A percentile compares a stretch with the other conserved stretches of the same genome.
Evolutionary conservation across 2,113 vertebrate species (phyloP).

Genomic region (Pogona vitticeps): DNA sequence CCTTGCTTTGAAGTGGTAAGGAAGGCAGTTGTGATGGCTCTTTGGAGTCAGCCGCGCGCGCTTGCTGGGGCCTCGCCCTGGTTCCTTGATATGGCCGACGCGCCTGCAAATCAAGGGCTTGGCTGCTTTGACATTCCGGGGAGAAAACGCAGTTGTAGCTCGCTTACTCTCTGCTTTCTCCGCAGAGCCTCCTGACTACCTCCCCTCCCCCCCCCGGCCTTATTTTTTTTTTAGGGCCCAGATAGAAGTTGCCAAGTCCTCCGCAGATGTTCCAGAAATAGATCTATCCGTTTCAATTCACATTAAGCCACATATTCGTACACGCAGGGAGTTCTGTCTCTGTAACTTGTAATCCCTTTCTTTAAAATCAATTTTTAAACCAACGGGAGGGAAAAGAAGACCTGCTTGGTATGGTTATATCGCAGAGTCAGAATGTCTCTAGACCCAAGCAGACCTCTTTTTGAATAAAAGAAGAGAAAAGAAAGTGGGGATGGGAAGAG

Average conservation of each 20-base stretch:
- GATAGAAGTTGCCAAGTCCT: conserved; percentile 27
- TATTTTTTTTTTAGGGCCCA: conserved; percentile 27
- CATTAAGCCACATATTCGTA: no score
- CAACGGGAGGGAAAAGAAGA: no score
- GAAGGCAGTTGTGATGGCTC: conserved; percentile 51
- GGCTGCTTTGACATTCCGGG: conserved; percentile 14
- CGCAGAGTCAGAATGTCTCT: no score
- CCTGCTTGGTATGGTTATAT: no score
- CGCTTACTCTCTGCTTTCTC: neutral
- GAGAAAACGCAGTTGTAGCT: neutral
- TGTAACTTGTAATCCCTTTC: no score
- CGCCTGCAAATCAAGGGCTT: conserved; percentile 56
- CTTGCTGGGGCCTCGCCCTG: conserved; percentile 25
- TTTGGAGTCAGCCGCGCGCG: conserved; percentile 60
- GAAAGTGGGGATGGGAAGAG: neutral
- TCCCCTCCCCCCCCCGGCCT: no score
- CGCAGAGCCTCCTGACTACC: neutral
- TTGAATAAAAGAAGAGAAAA: no score
- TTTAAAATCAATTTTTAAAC: no score
- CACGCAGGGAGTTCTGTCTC: no score
- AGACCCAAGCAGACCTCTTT: no score
- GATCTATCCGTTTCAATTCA: neutral
- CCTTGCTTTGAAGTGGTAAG: conserved; percentile 71
- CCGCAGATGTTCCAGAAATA: conserved; percentile 20
- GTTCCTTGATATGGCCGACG: conserved; percentile 78